Evolutionary conservation across 2,888 invertebrate species (phyloP).

Genomic region (Hecatera dysodea): DNA sequence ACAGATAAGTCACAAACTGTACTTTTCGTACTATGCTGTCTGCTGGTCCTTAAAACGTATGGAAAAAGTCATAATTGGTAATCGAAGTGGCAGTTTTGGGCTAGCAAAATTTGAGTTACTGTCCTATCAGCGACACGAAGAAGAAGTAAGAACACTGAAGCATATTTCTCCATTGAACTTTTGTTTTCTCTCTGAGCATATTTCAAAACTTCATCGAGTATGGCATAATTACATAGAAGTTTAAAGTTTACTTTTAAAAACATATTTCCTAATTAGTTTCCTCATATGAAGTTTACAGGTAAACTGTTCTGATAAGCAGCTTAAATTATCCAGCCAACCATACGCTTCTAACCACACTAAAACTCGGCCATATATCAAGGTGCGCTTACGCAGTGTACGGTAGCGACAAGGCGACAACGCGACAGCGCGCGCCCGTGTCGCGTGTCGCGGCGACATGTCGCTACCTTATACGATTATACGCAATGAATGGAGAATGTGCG

Average conservation of each 20-base stretch:
- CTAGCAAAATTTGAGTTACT: background rate
- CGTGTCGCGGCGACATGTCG: constrained; percentile 74
- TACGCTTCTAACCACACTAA: constrained; percentile 30
- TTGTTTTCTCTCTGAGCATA: too few species aligned
- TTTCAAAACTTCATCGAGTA: background rate
- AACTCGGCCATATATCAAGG: constrained; percentile 57
- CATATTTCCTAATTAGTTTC: background rate
- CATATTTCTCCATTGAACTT: background rate
- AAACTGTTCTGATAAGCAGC: background rate
- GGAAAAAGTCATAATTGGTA: background rate
- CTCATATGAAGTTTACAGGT: background rate
- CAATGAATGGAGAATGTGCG: constrained; percentile 72
- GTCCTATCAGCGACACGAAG: background rate
- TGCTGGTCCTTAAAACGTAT: background rate
- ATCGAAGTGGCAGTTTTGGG: background rate
- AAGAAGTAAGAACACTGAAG: background rate
- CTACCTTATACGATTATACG: constrained; percentile 83
- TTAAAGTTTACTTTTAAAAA: background rate
- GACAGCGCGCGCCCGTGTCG: constrained; percentile 69
- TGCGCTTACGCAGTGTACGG: constrained; percentile 64
- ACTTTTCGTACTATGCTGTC: background rate
- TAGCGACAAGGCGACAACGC: constrained; percentile 64
- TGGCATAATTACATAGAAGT: too few species aligned
- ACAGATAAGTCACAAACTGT: background rate
- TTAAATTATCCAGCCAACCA: constrained; percentile 27